Percentiles rank a stretch among this genome's conserved stretches.
Conservation (phyloP, 2,113 vertebrate species). For the Nothoprocta perdicaria region DNA sequence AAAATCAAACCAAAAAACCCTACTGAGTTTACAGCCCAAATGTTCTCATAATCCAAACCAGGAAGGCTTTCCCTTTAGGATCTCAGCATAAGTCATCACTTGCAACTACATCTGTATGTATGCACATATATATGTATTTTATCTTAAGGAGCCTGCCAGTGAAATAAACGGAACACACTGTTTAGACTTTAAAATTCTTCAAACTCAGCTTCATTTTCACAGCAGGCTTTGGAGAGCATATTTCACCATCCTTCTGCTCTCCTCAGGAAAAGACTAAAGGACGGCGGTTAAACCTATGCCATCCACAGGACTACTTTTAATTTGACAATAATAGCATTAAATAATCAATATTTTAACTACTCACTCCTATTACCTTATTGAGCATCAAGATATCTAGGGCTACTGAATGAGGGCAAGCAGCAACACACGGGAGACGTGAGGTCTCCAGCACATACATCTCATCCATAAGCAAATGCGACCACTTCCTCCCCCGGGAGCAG, state of each 20-base stretch:
- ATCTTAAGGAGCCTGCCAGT: neutral
- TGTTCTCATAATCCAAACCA: neutral
- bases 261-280: neutral
- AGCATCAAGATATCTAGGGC: neutral
- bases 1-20: neutral
- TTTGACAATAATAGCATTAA: neutral
- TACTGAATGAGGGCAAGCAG: neutral
- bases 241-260: neutral
- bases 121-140: neutral
- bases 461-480: neutral
- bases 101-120: neutral
- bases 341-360: neutral
- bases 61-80: fast-evolving
- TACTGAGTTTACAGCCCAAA: neutral
- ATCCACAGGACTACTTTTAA: neutral
- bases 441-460: neutral
- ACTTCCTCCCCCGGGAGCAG: neutral
- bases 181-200: neutral
- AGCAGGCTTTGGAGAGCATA: neutral
- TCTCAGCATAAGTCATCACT: neutral
- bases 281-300: neutral
- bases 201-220: neutral
- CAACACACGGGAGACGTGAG: neutral
- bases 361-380: neutral
- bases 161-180: neutral